A percentile compares a stretch with the other conserved stretches of the same genome.
These are phyloP conservation scores for Monodelphis domestica DNA, from an alignment of 2,797 vertebrate species.

Conservation along the genomic window DNA sequence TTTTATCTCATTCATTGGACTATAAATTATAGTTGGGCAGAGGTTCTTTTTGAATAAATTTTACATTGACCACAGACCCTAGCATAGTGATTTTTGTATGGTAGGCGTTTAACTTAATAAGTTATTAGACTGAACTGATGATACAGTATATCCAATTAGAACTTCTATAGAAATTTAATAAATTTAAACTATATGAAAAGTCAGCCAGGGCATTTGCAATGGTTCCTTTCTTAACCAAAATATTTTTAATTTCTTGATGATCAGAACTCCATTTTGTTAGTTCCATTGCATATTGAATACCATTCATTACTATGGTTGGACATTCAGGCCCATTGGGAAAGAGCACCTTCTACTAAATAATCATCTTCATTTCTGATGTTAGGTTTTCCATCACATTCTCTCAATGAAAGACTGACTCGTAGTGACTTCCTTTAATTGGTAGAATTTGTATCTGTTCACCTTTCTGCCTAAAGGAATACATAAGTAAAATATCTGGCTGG, in stretches of 20 bases:
- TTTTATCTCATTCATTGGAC: too few relatives aligned
- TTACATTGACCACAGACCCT: too few relatives aligned
- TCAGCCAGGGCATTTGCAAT: too few relatives aligned
- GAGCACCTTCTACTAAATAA: not conserved
- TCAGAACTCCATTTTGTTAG: not conserved
- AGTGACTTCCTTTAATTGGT: not conserved
- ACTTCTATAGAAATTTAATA: too few relatives aligned
- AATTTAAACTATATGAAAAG: too few relatives aligned
- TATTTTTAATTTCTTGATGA: not conserved
- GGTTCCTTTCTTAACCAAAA: conserved; percentile 27
- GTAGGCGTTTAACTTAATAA: too few relatives aligned
- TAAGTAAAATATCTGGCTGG: too few relatives aligned
- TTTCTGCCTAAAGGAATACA: conserved; percentile 9
- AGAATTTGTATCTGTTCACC: not conserved
- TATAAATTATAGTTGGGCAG: too few relatives aligned
- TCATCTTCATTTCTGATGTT: not conserved
- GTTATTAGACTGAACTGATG: too few relatives aligned
- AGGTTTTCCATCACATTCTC: conserved; percentile 37
- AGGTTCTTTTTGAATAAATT: too few relatives aligned
- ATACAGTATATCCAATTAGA: too few relatives aligned
- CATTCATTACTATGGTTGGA: not conserved
- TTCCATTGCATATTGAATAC: not conserved
- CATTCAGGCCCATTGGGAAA: not conserved
- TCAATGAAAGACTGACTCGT: not conserved
- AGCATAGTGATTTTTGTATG: too few relatives aligned